These are phyloP conservation scores for Erpetoichthys calabaricus DNA, from an alignment of 2,797 vertebrate species.

Conservation along the genomic window DNA sequence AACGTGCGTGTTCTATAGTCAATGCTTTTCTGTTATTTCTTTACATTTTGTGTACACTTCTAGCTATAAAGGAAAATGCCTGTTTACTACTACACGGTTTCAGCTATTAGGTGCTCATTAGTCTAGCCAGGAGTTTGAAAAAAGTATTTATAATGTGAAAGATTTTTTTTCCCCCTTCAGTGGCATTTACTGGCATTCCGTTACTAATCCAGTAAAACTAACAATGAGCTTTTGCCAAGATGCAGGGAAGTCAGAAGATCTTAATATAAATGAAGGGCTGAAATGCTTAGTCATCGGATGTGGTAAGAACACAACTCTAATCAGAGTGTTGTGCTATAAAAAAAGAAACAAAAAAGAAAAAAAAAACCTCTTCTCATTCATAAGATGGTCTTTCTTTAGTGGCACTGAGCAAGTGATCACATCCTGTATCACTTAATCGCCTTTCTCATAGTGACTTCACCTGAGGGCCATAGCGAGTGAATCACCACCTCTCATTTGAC, in stretches of 20 bases:
- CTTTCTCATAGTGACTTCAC: constrained; percentile 49
- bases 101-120: no score
- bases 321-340: constrained; percentile 51
- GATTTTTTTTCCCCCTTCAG: no score
- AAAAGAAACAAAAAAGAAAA: constrained; percentile 17
- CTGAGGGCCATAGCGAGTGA: constrained; percentile 22
- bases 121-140: no score
- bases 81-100: no score
- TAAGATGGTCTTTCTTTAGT: constrained; percentile 35
- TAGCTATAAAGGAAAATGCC: no score
- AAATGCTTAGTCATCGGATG: constrained; percentile 60
- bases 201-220: constrained; percentile 51
- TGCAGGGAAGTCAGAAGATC: constrained; percentile 41
- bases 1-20: no score
- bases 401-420: constrained; percentile 44
- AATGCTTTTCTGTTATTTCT: no score
- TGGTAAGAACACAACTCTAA: constrained; percentile 50
- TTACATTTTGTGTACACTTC: no score
- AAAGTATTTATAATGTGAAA: no score
- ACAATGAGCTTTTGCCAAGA: constrained; percentile 62
- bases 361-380: constrained; percentile 23
- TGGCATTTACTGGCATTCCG: constrained; percentile 21
- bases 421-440: constrained; percentile 49
- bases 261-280: constrained; percentile 48
- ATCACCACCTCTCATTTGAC: constrained; percentile 13